Conservation (phyloP, 2,113 vertebrate species). For the Geococcyx californianus region DNA sequence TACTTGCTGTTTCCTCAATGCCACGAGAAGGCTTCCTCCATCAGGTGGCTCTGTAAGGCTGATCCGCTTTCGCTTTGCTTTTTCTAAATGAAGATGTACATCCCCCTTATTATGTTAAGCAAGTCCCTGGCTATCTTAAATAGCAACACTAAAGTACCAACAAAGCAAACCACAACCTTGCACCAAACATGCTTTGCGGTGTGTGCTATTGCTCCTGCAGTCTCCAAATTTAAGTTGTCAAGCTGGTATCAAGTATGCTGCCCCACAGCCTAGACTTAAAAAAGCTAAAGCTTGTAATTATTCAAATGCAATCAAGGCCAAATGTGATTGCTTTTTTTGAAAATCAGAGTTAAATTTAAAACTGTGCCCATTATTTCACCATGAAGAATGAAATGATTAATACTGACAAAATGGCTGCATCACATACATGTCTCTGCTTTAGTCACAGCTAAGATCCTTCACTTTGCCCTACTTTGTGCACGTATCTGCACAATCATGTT, state of each 20-base stretch:
- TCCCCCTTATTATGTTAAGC: not conserved
- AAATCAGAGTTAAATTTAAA: not conserved
- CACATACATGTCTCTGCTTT: not conserved
- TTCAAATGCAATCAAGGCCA: not conserved
- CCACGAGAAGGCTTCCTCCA: not conserved
- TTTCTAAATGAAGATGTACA: not conserved
- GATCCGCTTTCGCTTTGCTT: not conserved
- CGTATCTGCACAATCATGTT: not conserved
- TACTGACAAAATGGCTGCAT: not conserved
- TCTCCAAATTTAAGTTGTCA: not conserved
- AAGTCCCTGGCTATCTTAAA: not conserved
- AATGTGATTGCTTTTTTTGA: not conserved
- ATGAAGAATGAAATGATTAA: not conserved
- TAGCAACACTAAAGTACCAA: not conserved
- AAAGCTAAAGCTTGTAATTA: not conserved
- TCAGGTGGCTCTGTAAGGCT: fast-evolving
- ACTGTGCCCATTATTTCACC: not conserved
- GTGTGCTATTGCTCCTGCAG: fast-evolving
- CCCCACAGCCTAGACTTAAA: not conserved
- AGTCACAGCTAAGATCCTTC: not conserved
- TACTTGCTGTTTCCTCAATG: not conserved
- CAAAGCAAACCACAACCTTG: not conserved
- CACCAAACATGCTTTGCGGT: not conserved
- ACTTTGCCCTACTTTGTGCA: not conserved
- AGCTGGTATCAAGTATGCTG: not conserved